Percentiles rank a stretch among this genome's conserved stretches.
Evolutionary conservation across 2,113 vertebrate species (phyloP).

Genomic region (Trematocara unimaculatum): DNA sequence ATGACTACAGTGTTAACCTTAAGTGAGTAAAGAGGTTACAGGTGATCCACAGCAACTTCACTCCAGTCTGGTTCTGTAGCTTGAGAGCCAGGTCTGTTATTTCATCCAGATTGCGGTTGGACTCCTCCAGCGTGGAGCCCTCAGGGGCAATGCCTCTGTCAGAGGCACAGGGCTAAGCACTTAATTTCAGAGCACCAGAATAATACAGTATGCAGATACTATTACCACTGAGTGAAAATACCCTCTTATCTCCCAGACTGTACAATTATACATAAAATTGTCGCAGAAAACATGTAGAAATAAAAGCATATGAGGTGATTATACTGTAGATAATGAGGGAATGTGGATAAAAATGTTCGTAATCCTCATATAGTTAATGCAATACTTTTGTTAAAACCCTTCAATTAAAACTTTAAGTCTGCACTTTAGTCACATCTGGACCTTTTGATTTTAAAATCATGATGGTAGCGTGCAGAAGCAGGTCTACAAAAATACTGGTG

Average conservation of each 20-base stretch:
- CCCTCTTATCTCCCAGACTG: background rate
- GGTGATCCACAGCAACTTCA: slow-evolving; percentile 69
- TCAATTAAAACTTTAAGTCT: background rate
- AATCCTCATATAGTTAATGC: background rate
- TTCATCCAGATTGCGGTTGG: slow-evolving; percentile 63
- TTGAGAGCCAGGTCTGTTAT: slow-evolving; percentile 65
- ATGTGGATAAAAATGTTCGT: background rate
- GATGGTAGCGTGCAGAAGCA: background rate
- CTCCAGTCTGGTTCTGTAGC: slow-evolving; percentile 62
- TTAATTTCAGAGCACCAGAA: background rate
- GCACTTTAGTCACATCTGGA: background rate
- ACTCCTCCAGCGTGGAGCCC: slow-evolving; percentile 60
- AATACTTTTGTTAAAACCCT: background rate
- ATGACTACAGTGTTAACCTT: slow-evolving; percentile 25
- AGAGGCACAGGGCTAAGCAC: background rate
- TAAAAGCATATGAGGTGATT: background rate
- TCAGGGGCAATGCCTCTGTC: slow-evolving; percentile 66
- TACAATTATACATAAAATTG: background rate
- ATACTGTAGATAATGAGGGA: background rate
- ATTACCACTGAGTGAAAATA: background rate
- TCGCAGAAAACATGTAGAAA: background rate
- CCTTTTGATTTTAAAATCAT: background rate
- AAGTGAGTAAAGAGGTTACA: slow-evolving; percentile 68
- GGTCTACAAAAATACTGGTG: background rate
- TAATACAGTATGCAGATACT: background rate